Evolutionary conservation across 2,113 vertebrate species (phyloP).

Genomic region (Sorex araneus): DNA sequence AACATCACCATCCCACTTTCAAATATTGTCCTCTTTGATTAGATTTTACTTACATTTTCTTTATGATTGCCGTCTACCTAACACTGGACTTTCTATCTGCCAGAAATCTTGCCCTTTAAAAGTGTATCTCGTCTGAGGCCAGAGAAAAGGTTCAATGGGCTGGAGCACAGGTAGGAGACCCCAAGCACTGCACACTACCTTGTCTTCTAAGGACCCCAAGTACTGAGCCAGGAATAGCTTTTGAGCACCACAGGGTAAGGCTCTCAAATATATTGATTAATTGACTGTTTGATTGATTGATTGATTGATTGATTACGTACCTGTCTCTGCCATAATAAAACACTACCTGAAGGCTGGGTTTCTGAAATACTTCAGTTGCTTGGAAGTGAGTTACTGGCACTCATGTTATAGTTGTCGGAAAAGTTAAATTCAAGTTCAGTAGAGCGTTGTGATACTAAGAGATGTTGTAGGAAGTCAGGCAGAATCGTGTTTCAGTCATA

Average conservation of each 20-base stretch:
- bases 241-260: too few relatives aligned
- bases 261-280: too few relatives aligned
- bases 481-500: neutral
- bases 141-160: too few relatives aligned
- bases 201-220: too few relatives aligned
- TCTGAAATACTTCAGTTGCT: neutral
- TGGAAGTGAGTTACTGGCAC: neutral
- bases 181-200: too few relatives aligned
- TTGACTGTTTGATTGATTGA: too few relatives aligned
- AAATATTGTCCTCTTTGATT: neutral
- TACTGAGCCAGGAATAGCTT: too few relatives aligned
- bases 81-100: neutral
- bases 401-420: neutral
- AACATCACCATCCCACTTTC: neutral
- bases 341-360: neutral
- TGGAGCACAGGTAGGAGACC: too few relatives aligned
- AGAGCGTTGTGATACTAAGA: neutral
- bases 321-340: too few relatives aligned
- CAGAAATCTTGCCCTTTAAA: neutral
- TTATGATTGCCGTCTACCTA: neutral
- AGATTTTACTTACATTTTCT: neutral
- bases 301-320: too few relatives aligned
- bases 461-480: neutral
- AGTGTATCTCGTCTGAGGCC: neutral
- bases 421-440: neutral